Conservation (phyloP, 2,113 vertebrate species). For the Pseudorasbora parva region DNA sequence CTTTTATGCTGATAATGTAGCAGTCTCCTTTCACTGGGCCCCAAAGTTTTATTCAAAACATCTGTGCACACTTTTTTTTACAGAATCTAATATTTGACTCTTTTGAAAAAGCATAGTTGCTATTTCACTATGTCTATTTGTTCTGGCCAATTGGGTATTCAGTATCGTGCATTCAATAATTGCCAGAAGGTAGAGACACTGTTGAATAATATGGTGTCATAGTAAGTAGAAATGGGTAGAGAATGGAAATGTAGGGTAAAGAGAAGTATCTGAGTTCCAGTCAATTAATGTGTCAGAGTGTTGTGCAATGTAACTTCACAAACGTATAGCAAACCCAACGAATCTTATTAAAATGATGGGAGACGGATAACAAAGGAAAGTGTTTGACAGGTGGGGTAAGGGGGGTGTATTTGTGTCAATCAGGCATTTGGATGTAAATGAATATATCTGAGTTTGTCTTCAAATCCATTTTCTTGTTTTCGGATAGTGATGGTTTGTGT, state of each 20-base stretch:
- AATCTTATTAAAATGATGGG: conserved; percentile 16
- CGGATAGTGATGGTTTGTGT: neutral
- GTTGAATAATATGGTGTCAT: conserved; percentile 30
- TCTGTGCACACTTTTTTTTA: neutral
- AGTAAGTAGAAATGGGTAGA: conserved; percentile 18
- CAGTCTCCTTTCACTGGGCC: neutral
- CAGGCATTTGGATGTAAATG: conserved; percentile 11
- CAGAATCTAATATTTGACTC: conserved; percentile 41
- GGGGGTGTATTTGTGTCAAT: neutral
- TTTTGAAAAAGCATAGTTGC: conserved; percentile 23
- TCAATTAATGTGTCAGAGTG: neutral
- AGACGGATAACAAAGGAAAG: conserved; percentile 7
- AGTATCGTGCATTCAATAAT: conserved; percentile 34
- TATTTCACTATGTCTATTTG: conserved; percentile 31
- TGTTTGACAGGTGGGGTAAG: conserved; percentile 17
- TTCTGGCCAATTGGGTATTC: conserved; percentile 53
- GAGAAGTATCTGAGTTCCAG: neutral
- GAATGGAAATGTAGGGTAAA: neutral
- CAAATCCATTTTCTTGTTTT: conserved; percentile 8
- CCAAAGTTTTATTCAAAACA: conserved; percentile 1
- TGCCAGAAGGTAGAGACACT: conserved; percentile 28
- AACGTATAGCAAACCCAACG: neutral
- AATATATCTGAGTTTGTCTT: neutral
- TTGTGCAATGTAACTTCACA: conserved; percentile 2
- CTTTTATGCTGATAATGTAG: neutral